Base-by-base conservation (phyloP, 2,888 invertebrate genomes). In the Cryptocephalus moraei region DNA sequence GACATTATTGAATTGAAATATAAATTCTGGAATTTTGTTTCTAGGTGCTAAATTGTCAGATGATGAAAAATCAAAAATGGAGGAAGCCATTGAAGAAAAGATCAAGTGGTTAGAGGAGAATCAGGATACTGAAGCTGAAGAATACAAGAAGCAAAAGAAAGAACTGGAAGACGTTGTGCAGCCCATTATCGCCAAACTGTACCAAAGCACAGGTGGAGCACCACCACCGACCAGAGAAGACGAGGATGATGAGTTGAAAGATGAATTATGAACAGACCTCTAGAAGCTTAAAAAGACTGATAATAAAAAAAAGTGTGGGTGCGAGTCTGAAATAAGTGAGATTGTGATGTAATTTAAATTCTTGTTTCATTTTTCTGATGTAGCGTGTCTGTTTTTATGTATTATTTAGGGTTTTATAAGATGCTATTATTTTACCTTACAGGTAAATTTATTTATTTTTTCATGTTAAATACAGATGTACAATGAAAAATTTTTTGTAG, bases 21-120 rank as follows among this genome's bases (percentile, higher is more conserved):
- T 22, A 4, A 22, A 22, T 22, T 22, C 22, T 22, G 22, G 3
- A 22, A 22, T 22, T 4, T 36, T 4, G 2, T n/a, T 36, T 36
- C 3, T 12, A 36, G 97, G 96, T 38, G 82, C 91, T 44, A 99
- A 96, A 71, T 72, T 81, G 39, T 84, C 82, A 49, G 91, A 87
- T 22, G 87, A 90, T 0, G 97, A 97, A 59, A 97, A 96, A 71
- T 74, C 84, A 6, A 95, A 91, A 66, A 90, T 99, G 81, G 93
- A 95, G 66, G 85, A 87, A 61, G 91, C 90, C 11, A 88, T 97
- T 56, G 94, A 96, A 50, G 94, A 92, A 59, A 86, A 92, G 56
- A 96, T 99, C 70, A 93, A 95, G 65, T 99, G 97, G 97, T 75
- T 99, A 54, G 96, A 99, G 71, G 86, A 88, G 58, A 94, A 99